These are phyloP conservation scores for Drosophila limbata DNA, from an alignment of 2,888 invertebrate species.

Conservation along the genomic window DNA sequence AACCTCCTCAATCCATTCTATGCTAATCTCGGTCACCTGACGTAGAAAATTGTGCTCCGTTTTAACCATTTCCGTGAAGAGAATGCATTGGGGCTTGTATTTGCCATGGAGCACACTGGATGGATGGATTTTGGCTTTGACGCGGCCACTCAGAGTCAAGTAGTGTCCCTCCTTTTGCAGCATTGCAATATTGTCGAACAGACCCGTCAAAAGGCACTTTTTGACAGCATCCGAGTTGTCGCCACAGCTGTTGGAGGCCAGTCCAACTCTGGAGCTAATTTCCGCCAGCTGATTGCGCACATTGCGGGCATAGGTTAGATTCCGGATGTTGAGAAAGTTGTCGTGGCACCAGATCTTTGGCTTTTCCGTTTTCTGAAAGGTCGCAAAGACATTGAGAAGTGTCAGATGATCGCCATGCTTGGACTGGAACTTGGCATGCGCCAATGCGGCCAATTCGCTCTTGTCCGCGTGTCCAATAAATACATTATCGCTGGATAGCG, in stretches of 20 bases:
- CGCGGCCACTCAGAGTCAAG: constrained; percentile 88
- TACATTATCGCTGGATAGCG: constrained; percentile 95
- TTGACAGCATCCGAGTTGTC: constrained; percentile 88
- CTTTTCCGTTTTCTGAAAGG: constrained; percentile 90
- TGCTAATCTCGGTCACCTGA: constrained; percentile 91
- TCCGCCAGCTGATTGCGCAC: constrained; percentile 92
- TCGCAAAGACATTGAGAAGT: constrained; percentile 94
- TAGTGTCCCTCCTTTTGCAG: constrained; percentile 90
- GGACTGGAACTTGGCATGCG: constrained; percentile 92
- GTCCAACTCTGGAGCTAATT: constrained; percentile 88
- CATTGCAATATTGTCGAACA: constrained; percentile 95
- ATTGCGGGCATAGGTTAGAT: constrained; percentile 92
- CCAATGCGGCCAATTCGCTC: constrained; percentile 90
- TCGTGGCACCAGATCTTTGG: constrained; percentile 94
- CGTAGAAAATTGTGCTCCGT: constrained; percentile 93
- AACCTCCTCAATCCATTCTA: constrained; percentile 91
- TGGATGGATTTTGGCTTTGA: constrained; percentile 93
- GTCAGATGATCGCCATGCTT: constrained; percentile 97
- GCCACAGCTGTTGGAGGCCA: constrained; percentile 89
- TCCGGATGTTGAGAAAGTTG: constrained; percentile 93
- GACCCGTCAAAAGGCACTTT: constrained; percentile 92
- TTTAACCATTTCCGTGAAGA: constrained; percentile 95
- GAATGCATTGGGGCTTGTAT: constrained; percentile 89
- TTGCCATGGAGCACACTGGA: constrained; percentile 89
- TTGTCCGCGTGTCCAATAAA: constrained; percentile 89